These are phyloP conservation scores for Accipiter fasciatus DNA, from an alignment of 2,797 vertebrate genomes.

Conservation along the genomic window DNA sequence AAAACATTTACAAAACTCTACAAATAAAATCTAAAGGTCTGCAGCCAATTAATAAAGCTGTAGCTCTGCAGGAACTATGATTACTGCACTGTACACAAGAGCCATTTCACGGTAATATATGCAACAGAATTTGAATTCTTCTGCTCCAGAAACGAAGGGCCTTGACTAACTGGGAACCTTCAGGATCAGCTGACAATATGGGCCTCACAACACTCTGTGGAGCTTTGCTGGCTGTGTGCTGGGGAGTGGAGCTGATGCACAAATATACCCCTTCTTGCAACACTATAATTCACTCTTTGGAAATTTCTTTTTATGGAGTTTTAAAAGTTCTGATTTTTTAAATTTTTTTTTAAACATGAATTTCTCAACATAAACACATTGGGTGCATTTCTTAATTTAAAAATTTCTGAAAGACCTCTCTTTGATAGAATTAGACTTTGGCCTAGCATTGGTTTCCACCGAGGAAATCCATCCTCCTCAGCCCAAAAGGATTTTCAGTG, in stretches of 20 bases:
- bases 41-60: not conserved
- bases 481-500: not conserved
- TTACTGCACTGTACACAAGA: not conserved
- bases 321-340: not conserved
- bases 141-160: not conserved
- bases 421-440: not conserved
- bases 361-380: not conserved
- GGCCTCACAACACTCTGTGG: not conserved
- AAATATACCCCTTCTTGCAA: not conserved
- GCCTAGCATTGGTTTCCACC: not conserved
- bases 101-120: not conserved
- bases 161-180: not conserved
- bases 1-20: not conserved
- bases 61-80: not conserved
- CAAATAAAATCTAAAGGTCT: not conserved
- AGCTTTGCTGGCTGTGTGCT: not conserved
- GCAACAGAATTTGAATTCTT: not conserved
- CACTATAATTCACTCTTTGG: accelerated
- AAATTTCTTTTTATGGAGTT: not conserved
- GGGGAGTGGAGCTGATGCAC: not conserved
- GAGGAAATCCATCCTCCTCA: conserved; percentile 37
- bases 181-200: not conserved
- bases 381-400: not conserved
- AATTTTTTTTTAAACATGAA: not conserved
- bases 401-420: not conserved